Base-by-base conservation (phyloP, 2,888 invertebrate genomes). In the Perithous albicinctus region DNA sequence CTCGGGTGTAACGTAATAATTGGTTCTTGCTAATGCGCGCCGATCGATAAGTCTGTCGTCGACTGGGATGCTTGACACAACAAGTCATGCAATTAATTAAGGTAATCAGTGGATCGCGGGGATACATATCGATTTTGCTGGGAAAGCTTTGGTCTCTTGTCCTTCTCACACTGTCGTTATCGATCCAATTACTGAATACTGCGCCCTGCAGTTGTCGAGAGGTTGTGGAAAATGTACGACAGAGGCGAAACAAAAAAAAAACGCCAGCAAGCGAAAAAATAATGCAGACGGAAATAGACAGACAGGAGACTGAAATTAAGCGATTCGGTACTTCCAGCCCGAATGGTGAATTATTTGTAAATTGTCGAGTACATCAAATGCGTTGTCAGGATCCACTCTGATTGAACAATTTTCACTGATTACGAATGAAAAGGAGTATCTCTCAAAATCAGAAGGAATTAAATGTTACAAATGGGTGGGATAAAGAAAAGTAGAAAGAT, bases 51-150 rank as follows among this genome's bases (percentile, higher is more conserved):
- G 35, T 54, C 35, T 15, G 51, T 69, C 38, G 26, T 15, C 38
- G 67, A 51, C 20, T 29, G 35, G 23, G 23, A 54, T 54, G 23
- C 63, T 75, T n/a, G 59, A 56, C 56, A 66, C 70, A 72, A 70
- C 43, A 67, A 73, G 46, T 69, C 63, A 64, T 69, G 81, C 48
- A 48, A 78, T 78, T 81, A 78, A 78, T 81, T 74, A 74, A 77
- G 61, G 59, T 48, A 67, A 41, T 73, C 72, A 69, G 51, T 59
- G 78, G 73, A 63, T 67, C 61, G 80, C 59, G 46, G 54, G 26
- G 38, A 61, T 46, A 67, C 35, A 43, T 32, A 38, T 48, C 59
- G 56, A 38, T 41, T 43, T 32, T 38, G 54, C 23, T 54, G 38
- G 38, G 38, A 38, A 20, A 51, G 29, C 54, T 35, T 41, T 8